phyloP scores from a whole-genome alignment of 2,888 invertebrate species.

The Electrophaes corylata region DNA sequence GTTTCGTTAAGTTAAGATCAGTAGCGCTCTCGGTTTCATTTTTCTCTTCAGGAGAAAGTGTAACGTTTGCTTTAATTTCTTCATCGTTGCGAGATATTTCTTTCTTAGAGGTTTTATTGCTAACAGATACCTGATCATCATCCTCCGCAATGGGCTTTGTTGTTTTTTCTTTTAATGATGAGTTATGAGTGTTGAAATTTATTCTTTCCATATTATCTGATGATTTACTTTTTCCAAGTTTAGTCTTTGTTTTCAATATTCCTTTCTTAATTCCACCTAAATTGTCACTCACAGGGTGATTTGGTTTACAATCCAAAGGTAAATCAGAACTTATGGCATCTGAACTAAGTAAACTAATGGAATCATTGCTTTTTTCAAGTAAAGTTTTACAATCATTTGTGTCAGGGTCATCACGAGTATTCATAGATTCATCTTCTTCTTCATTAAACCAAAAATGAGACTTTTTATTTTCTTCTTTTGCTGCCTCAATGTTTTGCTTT shows the following conservation, averaged over 20 bases:
- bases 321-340: neutral
- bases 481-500: conserved; percentile 77
- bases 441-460: conserved; percentile 71
- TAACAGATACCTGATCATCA: conserved; percentile 8
- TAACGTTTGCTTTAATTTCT: conserved; percentile 2
- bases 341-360: neutral
- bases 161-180: conserved; percentile 22
- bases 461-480: conserved; percentile 64
- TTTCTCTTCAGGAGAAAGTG: neutral
- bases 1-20: neutral
- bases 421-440: conserved; percentile 50
- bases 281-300: neutral
- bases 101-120: conserved; percentile 9
- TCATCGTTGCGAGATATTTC: conserved; percentile 9
- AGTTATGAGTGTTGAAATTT: conserved; percentile 12
- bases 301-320: neutral
- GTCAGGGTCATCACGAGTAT: neutral
- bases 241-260: conserved; percentile 12
- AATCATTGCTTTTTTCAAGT: neutral
- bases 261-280: neutral
- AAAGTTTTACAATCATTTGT: neutral
- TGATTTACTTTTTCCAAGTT: conserved; percentile 25
- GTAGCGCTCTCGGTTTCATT: neutral
- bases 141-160: neutral
- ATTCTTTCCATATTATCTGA: conserved; percentile 9